A percentile compares a stretch with the other conserved stretches of the same genome.
Evolutionary conservation across 2,113 vertebrate genomes (phyloP).

Genomic region (Seriola dumerili): DNA sequence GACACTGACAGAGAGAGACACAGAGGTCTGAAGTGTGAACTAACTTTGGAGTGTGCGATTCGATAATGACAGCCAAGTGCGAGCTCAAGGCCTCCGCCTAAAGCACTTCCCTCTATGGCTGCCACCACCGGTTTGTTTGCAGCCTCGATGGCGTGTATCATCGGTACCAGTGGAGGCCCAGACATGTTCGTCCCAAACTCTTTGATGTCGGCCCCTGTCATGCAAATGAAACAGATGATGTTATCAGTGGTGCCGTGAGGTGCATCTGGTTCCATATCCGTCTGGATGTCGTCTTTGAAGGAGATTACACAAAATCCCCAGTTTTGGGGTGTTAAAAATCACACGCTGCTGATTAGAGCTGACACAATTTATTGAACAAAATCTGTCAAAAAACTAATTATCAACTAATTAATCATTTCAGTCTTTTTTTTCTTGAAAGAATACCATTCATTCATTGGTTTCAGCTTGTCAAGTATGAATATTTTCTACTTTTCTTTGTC

Average conservation of each 20-base stretch:
- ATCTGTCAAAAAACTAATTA: no score
- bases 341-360: background rate
- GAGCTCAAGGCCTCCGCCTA: slow-evolving; percentile 94
- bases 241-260: background rate
- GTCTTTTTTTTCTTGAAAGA: no score
- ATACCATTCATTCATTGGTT: background rate
- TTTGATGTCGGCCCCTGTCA: slow-evolving; percentile 90
- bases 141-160: slow-evolving; percentile 87
- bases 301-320: background rate
- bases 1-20: slow-evolving; percentile 1
- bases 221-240: background rate
- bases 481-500: background rate
- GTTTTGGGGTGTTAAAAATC: background rate
- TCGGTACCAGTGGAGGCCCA: slow-evolving; percentile 47
- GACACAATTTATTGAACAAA: background rate
- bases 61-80: slow-evolving; percentile 95
- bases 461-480: background rate
- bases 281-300: background rate
- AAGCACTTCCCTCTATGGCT: slow-evolving; percentile 90
- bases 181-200: slow-evolving; percentile 66
- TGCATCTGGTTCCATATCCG: background rate
- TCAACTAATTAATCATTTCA: no score
- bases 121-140: slow-evolving; percentile 91
- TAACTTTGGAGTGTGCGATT: slow-evolving; percentile 88
- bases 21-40: slow-evolving; percentile 48